Evolutionary conservation across 2,113 vertebrate genomes (phyloP), one percentile per base, ranked within the genome.

Genomic region (Gallinago paraguaiae): DNA sequence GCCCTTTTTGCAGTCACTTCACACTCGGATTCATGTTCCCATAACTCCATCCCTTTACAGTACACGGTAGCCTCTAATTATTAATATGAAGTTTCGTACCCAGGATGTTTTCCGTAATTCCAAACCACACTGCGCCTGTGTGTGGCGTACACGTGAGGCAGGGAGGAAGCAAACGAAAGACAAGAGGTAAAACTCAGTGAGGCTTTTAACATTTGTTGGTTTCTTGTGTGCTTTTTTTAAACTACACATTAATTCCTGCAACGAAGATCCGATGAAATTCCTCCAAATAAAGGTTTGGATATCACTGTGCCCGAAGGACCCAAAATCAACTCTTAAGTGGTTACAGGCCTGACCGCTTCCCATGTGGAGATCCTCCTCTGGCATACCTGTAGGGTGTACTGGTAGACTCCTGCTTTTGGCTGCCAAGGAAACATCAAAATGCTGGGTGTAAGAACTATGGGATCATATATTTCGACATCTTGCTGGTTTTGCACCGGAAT

Each of bases 401-500:
- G 99, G 97, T 99, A 99, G 18, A 98, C 97, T 79, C 98, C 99
- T 13, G 98, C 97, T 96, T 98, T 98, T 17, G 99, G 98, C 95
- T 99, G 99, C 99, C 99, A 99, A n/a, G 99, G 99, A 97, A 99
- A 99, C 0, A 98, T 99, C 92, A 99, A 97, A 96, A 99, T 98
- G 92, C 97, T 98, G 18, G 99, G 99, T 35, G 94, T 96, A 33
- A 99, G 98, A 31, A 99, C 95, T 93, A 99, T 99, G 20, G 99
- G 99, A 64, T 98, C 88, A 70, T 99, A 98, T 88, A 99, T 99
- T 96, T 99, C 99, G 31, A 99, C 98, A 61, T 99, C 99, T 97
- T 99, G 99, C 92, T 99, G 98, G 95, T 98, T 99, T 96, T 95
- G 96, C 76, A 99, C 98, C 2, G 99, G 98, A 81, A 98, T 98